Evolutionary conservation across 2,888 invertebrate species (phyloP), one percentile per base, ranked within the genome.

Genomic region (Yponomeuta malinellus): DNA sequence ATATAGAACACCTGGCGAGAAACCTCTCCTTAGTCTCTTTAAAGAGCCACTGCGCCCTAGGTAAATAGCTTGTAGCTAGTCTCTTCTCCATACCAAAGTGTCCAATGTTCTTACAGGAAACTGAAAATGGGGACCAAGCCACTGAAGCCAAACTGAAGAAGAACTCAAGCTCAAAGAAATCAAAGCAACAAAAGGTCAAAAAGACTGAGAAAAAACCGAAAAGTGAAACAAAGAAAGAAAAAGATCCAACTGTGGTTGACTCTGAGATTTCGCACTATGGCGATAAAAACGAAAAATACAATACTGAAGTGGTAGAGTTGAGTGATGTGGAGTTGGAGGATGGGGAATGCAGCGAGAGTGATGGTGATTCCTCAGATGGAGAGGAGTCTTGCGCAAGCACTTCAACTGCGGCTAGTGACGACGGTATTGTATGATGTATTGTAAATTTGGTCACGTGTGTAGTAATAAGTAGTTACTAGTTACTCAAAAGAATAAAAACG

Each of bases 281-380:
- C 29, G 65, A 65, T 10, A 65, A 65, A 31, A 31, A 15, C 15
- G 52, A 59, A 5, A 29, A 63, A 63, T 37, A 9, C 2, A 65
- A 29, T 43, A 43, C 63, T n/a, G 68, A 69, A 71, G 33, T 48
- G 23, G 43, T 67, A 66, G 67, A 66, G 69, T 70, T 48, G 31
- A 43, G 48, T 15, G 23, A 52, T 37, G 72, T 31, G 71, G 87
- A 86, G 75, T 79, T 93, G 69, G 95, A 95, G 88, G 95, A 95
- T 82, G 95, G 95, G 15, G 95, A 95, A 89, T 95, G 94, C 83
- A 94, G 94, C 75, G 93, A 93, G 67, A 93, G 93, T 48, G 74
- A 73, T 43, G 48, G 33, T n/a, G 70, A 73, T 66, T 78, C 73
- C 73, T 81, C 78, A 76, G 88, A 86, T 72, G 83, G 83, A 73